These are phyloP conservation scores for Brassicogethes aeneus DNA, from an alignment of 2,888 invertebrate genomes.

Conservation along the genomic window DNA sequence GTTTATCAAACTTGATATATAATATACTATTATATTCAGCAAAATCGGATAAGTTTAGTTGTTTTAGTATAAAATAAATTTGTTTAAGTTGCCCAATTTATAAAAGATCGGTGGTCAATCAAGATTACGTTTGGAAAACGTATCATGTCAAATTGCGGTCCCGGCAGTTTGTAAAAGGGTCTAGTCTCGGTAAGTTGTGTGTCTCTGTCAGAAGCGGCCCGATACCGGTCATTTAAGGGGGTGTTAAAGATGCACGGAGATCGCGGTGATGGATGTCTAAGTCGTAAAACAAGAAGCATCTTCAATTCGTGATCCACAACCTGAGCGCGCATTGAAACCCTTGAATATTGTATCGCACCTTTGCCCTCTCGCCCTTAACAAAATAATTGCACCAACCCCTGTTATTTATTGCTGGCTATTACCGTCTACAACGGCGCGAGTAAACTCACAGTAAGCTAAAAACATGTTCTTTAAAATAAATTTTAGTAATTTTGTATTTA, in stretches of 20 bases:
- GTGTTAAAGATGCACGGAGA: conserved; percentile 9
- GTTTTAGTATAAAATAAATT: too few relatives aligned
- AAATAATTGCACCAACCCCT: not conserved
- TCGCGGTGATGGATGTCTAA: conserved; percentile 12
- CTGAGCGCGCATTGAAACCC: not conserved
- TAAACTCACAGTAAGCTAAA: too few relatives aligned
- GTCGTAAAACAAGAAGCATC: too few relatives aligned
- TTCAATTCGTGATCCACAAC: not conserved
- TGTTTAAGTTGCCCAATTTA: too few relatives aligned
- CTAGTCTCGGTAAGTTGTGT: conserved; percentile 8
- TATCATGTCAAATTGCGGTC: not conserved
- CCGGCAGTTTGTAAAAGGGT: not conserved
- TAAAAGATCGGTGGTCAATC: not conserved
- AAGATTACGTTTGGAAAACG: not conserved
- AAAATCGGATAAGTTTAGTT: too few relatives aligned
- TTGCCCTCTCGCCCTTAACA: not conserved
- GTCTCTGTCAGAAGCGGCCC: conserved; percentile 11
- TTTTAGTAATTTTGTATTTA: too few relatives aligned
- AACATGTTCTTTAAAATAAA: too few relatives aligned
- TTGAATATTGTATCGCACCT: conserved; percentile 1
- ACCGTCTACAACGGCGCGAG: not conserved
- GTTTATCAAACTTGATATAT: too few relatives aligned
- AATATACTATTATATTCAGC: too few relatives aligned
- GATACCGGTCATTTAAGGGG: conserved; percentile 15
- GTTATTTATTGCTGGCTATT: not conserved